A percentile compares a stretch with the other conserved stretches of the same genome.
phyloP scores from a whole-genome alignment of 2,113 vertebrate species.

The Podiceps cristatus region DNA sequence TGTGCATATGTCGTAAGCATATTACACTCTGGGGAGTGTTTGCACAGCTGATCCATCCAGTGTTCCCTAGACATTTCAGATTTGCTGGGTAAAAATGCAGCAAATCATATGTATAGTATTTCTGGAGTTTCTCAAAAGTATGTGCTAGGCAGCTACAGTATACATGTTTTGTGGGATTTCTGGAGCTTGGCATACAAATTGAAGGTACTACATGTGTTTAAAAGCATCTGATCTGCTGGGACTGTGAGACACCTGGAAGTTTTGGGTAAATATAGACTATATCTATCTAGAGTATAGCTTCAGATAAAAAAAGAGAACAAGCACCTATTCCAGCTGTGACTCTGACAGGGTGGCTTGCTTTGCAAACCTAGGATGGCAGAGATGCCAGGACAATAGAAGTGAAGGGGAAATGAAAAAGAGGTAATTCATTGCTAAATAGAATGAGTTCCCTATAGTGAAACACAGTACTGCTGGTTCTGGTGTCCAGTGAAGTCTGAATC shows the following conservation, averaged over 20 bases:
- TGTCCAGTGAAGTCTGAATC: neutral
- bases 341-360: rapidly evolving
- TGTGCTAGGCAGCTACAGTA: neutral
- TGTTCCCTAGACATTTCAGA: neutral
- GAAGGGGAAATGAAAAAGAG: neutral
- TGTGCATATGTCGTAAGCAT: neutral
- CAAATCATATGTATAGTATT: neutral
- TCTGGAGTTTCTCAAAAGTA: neutral
- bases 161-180: neutral
- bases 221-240: neutral
- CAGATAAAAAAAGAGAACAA: neutral
- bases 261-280: neutral
- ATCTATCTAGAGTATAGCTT: neutral
- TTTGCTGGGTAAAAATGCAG: neutral
- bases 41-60: neutral
- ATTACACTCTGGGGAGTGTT: neutral
- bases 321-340: neutral
- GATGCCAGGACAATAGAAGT: neutral
- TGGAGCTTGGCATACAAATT: neutral
- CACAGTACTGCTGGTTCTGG: neutral
- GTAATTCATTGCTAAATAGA: neutral
- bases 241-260: neutral
- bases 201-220: neutral
- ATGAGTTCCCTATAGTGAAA: rapidly evolving
- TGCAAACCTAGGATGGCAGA: rapidly evolving